Percentiles rank a stretch among this genome's conserved stretches.
phyloP scores from a whole-genome alignment of 2,797 vertebrate species.

The Argya squamiceps region DNA sequence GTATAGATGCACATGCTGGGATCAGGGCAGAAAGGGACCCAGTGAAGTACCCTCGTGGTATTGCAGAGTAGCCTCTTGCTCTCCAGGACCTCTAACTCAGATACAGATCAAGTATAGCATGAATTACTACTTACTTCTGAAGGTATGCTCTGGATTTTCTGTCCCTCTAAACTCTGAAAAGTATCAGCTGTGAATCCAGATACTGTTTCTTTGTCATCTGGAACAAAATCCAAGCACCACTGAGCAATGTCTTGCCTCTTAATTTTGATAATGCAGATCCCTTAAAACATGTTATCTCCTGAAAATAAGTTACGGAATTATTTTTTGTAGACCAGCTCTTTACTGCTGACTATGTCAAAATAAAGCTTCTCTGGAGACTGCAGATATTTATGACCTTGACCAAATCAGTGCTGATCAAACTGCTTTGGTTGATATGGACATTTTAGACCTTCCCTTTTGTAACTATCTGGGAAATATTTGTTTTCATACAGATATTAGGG shows the following conservation, averaged over 20 bases:
- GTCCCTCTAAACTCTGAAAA: neutral
- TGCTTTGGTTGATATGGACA: neutral
- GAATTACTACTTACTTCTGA: neutral
- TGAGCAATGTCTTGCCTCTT: neutral
- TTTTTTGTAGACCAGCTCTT: neutral
- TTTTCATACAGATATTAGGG: neutral
- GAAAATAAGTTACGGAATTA: neutral
- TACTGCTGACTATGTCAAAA: neutral
- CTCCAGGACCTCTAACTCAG: neutral
- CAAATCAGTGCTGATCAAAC: neutral
- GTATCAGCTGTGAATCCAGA: neutral
- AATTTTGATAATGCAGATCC: neutral
- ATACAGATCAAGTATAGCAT: neutral
- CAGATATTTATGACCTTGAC: neutral
- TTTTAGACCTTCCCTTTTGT: neutral
- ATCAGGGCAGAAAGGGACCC: neutral
- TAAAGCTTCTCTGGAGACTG: neutral
- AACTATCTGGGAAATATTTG: neutral
- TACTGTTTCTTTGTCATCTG: neutral
- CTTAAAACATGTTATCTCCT: neutral
- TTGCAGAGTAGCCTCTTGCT: neutral
- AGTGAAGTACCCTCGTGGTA: fast-evolving
- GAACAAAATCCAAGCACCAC: neutral
- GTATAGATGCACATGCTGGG: no score
- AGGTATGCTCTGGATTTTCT: neutral